phyloP scores from a whole-genome alignment of 2,888 invertebrate genomes.

The Amblyjoppa proteus region DNA sequence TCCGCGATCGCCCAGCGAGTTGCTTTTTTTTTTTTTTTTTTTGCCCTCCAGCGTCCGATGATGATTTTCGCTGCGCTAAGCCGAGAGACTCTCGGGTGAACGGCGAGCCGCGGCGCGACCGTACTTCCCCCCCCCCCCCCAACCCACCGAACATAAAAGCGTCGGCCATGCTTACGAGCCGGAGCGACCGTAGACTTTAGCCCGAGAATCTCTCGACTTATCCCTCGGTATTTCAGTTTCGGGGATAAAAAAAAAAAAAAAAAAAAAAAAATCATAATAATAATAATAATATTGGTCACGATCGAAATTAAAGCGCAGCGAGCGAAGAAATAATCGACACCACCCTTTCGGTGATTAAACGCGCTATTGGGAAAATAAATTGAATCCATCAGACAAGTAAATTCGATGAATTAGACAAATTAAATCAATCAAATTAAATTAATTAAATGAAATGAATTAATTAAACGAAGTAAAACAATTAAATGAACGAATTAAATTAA shows the following conservation, averaged over 20 bases:
- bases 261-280: background rate
- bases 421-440: too few relatives aligned
- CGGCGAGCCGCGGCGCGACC: conserved; percentile 73
- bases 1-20: conserved; percentile 64
- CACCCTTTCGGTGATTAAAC: too few relatives aligned
- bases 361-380: too few relatives aligned
- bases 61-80: conserved; percentile 85
- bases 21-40: conserved; percentile 66
- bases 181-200: conserved; percentile 65
- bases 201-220: conserved; percentile 75
- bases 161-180: conserved; percentile 78
- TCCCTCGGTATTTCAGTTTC: conserved; percentile 43
- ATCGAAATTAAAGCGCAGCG: too few relatives aligned
- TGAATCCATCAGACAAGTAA: too few relatives aligned
- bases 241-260: background rate
- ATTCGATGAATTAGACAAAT: too few relatives aligned
- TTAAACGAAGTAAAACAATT: too few relatives aligned
- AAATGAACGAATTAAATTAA: too few relatives aligned
- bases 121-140: too few relatives aligned
- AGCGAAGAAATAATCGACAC: too few relatives aligned
- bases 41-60: conserved; percentile 6
- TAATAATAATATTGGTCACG: too few relatives aligned
- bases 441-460: too few relatives aligned
- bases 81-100: conserved; percentile 81
- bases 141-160: conserved; percentile 70